phyloP scores from a whole-genome alignment of 2,113 vertebrate species.

The Sphyrna mokarran region DNA sequence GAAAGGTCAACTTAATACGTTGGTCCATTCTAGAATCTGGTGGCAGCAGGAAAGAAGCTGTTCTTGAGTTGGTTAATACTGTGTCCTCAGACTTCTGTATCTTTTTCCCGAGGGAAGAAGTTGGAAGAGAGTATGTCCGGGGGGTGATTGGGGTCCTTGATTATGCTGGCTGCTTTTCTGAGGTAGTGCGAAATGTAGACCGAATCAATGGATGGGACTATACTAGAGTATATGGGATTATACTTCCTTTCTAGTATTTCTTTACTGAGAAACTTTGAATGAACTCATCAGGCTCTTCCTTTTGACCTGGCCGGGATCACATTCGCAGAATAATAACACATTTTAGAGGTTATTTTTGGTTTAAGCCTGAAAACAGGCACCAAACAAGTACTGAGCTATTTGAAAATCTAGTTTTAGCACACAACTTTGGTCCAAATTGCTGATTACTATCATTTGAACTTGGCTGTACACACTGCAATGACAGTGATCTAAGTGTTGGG shows the following conservation, averaged over 20 bases:
- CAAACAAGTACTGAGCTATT: not conserved
- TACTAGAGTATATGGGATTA: not conserved
- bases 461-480: not conserved
- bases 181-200: too few species aligned
- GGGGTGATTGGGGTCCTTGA: too few species aligned
- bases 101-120: too few species aligned
- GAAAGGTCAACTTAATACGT: too few species aligned
- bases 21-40: too few species aligned
- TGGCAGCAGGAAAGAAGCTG: too few species aligned
- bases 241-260: not conserved
- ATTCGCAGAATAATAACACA: not conserved
- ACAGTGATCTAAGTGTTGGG: not conserved
- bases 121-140: too few species aligned
- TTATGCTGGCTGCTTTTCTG: too few species aligned
- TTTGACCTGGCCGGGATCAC: not conserved
- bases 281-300: not conserved
- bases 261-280: not conserved
- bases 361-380: not conserved
- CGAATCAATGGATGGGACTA: too few species aligned
- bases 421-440: not conserved
- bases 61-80: too few species aligned
- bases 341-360: not conserved
- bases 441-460: not conserved
- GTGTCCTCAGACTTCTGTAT: too few species aligned
- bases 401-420: not conserved